phyloP scores from a whole-genome alignment of 2,113 vertebrate genomes.

The Oostethus manadensis region DNA sequence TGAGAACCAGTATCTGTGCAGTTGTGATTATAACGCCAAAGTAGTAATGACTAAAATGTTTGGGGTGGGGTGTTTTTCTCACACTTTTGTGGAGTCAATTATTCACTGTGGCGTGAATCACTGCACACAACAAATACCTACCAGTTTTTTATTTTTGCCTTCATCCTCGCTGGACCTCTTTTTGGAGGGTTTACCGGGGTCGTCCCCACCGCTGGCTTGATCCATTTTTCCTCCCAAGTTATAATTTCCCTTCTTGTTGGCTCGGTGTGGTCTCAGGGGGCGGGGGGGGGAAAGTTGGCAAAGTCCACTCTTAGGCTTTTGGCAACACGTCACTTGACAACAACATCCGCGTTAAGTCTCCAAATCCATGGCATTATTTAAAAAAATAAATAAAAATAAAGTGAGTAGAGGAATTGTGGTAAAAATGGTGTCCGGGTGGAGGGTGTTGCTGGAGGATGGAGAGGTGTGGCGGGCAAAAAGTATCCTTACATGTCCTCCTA shows the following conservation, averaged over 20 bases:
- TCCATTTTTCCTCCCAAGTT: slow-evolving; percentile 61
- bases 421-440: slow-evolving; percentile 23
- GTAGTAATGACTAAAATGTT: not conserved
- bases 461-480: slow-evolving; percentile 52
- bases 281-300: slow-evolving; percentile 24
- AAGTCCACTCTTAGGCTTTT: slow-evolving; percentile 21
- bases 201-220: slow-evolving; percentile 74
- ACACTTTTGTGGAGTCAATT: not conserved
- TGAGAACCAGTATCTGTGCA: not conserved
- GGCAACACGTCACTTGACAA: slow-evolving; percentile 1
- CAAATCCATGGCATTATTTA: slow-evolving; percentile 58
- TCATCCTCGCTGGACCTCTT: slow-evolving; percentile 75
- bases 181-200: slow-evolving; percentile 71
- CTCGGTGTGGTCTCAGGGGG: slow-evolving; percentile 2
- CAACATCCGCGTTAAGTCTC: slow-evolving; percentile 48
- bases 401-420: not conserved
- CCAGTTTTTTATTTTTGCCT: slow-evolving; percentile 79
- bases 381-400: slow-evolving; percentile 1
- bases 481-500: slow-evolving; percentile 29
- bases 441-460: slow-evolving; percentile 10
- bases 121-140: slow-evolving; percentile 42
- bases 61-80: not conserved
- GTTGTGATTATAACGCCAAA: too few relatives aligned
- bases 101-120: too few relatives aligned
- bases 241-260: slow-evolving; percentile 15